Conservation (phyloP, 2,888 invertebrate genomes). For the Drosophila quasianomalipes region DNA sequence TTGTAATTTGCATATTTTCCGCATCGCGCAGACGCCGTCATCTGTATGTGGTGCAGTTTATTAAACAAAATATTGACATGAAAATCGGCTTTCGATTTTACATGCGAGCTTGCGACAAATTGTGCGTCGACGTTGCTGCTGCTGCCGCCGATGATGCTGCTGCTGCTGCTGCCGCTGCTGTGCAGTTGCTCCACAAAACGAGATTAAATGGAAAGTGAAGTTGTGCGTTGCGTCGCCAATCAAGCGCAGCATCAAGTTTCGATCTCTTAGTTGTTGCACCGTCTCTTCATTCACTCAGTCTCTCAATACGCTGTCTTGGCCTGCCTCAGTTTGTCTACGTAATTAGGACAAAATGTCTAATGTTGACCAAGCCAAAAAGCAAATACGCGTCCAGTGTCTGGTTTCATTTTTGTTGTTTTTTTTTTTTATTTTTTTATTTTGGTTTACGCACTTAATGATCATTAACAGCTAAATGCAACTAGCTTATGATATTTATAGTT, state of each 20-base stretch:
- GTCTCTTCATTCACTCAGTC: constrained; percentile 17
- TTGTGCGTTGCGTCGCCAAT: constrained; percentile 75
- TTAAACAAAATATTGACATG: constrained; percentile 79
- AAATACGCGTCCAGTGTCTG: constrained; percentile 60
- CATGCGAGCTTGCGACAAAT: constrained; percentile 70
- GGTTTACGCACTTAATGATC: constrained; percentile 60
- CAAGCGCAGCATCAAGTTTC: constrained; percentile 42
- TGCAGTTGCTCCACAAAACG: constrained; percentile 69
- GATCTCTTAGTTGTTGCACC: constrained; percentile 11
- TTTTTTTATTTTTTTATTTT: constrained; percentile 27
- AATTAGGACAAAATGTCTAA: constrained; percentile 81
- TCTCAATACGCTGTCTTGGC: constrained; percentile 12
- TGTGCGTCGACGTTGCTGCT: constrained; percentile 52
- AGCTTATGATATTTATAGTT: constrained; percentile 33
- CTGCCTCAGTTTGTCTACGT: constrained; percentile 69
- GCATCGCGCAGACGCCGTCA: constrained; percentile 63
- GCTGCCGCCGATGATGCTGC: neutral
- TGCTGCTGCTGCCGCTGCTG: constrained; percentile 4
- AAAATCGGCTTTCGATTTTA: constrained; percentile 81
- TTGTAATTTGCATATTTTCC: constrained; percentile 79
- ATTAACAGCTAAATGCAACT: constrained; percentile 47
- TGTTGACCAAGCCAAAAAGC: constrained; percentile 76
- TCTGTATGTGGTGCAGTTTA: constrained; percentile 53
- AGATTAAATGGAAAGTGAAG: constrained; percentile 81
- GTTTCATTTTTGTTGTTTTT: constrained; percentile 25